Conservation (phyloP, 2,888 invertebrate species). For the Volucella zonaria region DNA sequence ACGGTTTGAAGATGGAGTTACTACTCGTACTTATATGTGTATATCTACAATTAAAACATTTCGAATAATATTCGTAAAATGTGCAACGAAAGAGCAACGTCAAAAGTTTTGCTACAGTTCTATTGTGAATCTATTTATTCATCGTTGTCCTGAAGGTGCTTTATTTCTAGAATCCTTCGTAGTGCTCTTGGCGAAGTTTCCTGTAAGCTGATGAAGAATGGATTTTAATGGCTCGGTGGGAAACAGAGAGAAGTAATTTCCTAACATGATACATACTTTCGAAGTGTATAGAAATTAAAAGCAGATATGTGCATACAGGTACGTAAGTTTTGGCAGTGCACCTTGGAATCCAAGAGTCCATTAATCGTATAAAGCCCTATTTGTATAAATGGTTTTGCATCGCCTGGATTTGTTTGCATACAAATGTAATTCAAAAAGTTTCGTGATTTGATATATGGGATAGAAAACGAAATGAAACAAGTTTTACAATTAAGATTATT, state of each 20-base stretch:
- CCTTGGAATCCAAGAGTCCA: too few relatives aligned
- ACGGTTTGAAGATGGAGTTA: neutral
- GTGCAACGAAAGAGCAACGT: conserved; percentile 1
- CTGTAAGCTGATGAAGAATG: neutral
- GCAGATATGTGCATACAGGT: too few relatives aligned
- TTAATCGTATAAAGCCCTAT: too few relatives aligned
- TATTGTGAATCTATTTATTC: neutral
- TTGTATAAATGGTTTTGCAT: too few relatives aligned
- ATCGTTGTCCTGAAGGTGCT: neutral
- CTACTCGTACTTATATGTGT: neutral
- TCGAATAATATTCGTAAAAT: conserved; percentile 9
- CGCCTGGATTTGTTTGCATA: too few relatives aligned
- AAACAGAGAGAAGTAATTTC: neutral
- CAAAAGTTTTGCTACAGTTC: conserved; percentile 9
- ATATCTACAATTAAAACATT: conserved; percentile 21
- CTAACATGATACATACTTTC: neutral
- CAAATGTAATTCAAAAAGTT: too few relatives aligned
- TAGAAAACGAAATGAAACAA: too few relatives aligned
- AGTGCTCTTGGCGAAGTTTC: conserved; percentile 3
- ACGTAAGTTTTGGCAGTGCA: too few relatives aligned
- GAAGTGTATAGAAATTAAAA: too few relatives aligned
- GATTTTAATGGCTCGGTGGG: too few relatives aligned
- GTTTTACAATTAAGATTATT: too few relatives aligned
- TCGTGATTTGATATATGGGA: too few relatives aligned
- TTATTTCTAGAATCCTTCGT: neutral